These are phyloP conservation scores for Nerophis lumbriciformis DNA, from an alignment of 2,113 vertebrate species.

Conservation along the genomic window DNA sequence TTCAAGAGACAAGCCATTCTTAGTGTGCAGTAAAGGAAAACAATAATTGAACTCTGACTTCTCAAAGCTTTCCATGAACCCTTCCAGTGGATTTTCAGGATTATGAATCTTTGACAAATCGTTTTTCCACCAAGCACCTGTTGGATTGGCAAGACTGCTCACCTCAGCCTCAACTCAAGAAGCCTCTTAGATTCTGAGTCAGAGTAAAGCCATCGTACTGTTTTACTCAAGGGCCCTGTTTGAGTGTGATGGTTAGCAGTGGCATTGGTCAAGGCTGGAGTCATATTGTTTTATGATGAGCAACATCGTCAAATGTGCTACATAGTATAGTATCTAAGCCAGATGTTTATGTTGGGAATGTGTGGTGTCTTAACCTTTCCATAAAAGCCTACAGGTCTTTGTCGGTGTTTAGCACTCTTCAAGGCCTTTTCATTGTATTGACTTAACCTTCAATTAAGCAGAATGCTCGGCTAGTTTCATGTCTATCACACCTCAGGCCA, in stretches of 20 bases:
- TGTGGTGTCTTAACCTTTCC: conserved; percentile 23
- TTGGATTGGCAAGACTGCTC: conserved; percentile 31
- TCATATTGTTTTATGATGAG: conserved; percentile 36
- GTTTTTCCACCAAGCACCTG: conserved; percentile 45
- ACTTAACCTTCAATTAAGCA: conserved; percentile 61
- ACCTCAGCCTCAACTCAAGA: conserved; percentile 34
- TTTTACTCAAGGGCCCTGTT: conserved; percentile 7
- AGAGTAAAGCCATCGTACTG: conserved; percentile 25
- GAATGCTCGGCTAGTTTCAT: conserved; percentile 40
- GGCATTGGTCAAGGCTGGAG: conserved; percentile 35
- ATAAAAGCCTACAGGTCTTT: not conserved
- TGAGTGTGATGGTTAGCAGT: conserved; percentile 3
- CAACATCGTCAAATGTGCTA: conserved; percentile 25
- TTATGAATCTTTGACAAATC: conserved; percentile 61
- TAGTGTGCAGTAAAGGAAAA: conserved; percentile 8
- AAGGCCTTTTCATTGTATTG: conserved; percentile 44
- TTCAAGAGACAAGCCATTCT: too few relatives aligned
- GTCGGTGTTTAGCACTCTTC: conserved; percentile 25
- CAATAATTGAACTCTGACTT: conserved; percentile 46
- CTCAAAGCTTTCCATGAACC: conserved; percentile 44
- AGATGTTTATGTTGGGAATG: conserved; percentile 27
- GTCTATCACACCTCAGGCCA: conserved; percentile 46
- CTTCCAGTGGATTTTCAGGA: conserved; percentile 43
- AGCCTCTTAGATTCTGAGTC: conserved; percentile 34
- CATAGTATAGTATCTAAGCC: conserved; percentile 26